phyloP scores from a whole-genome alignment of 2,797 vertebrate species.

The Threskiornis aethiopicus region DNA sequence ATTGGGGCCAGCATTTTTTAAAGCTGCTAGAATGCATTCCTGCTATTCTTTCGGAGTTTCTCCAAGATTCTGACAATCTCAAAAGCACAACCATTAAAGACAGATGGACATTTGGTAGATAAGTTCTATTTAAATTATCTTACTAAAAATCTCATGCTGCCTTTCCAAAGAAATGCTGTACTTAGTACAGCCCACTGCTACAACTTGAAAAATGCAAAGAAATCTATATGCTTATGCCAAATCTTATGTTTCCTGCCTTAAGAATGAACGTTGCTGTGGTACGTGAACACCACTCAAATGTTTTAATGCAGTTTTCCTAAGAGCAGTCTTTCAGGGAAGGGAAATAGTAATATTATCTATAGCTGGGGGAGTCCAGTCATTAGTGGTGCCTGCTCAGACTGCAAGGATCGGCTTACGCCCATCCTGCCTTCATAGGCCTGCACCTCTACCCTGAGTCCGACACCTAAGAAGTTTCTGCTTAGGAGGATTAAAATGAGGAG shows the following conservation, averaged over 20 bases:
- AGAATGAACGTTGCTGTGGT: background rate
- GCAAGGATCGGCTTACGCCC: background rate
- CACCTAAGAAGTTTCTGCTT: background rate
- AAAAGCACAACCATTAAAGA: background rate
- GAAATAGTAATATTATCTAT: background rate
- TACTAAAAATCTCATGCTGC: background rate
- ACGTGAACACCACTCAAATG: background rate
- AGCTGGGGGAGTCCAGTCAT: background rate
- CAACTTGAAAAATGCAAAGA: background rate
- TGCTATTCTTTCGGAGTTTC: background rate
- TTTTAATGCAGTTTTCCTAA: background rate
- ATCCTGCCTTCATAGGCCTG: background rate
- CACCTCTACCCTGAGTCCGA: fast-evolving
- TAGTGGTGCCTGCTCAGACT: fast-evolving
- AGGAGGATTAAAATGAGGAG: background rate
- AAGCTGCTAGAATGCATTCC: conserved; percentile 3
- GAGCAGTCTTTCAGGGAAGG: background rate
- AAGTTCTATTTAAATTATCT: background rate
- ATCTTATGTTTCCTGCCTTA: background rate
- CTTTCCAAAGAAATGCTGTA: background rate
- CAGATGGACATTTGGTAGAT: background rate
- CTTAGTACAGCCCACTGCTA: background rate
- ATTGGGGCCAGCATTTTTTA: background rate
- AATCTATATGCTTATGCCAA: background rate
- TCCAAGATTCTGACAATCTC: background rate